Base-by-base conservation (phyloP, 2,113 vertebrate species). In the Chloroceryle aenea region DNA sequence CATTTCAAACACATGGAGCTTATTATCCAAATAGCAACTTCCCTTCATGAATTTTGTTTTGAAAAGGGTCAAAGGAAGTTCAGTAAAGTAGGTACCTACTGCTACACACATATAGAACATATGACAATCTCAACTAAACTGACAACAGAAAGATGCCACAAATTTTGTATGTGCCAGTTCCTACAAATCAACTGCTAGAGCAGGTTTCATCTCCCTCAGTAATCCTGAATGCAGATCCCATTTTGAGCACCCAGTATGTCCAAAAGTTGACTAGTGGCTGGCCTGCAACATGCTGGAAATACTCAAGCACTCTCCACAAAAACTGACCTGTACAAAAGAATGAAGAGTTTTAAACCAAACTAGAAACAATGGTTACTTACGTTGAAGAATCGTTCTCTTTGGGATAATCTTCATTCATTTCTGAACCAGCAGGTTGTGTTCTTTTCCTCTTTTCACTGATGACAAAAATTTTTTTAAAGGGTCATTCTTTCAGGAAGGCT, bases 301-400 rank as follows among this genome's bases (percentile, higher is more conserved):
- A 59, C 6, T 19, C 34, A 40, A 48, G 16, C 20, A 42, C 7
- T 84, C 29, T 52, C 63, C 12, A 90, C n/a, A 43, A 87, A 69
- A 78, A 80, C 1, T 2, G 2, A 29, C 18, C 14, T 63, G 77
- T 59, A 53, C 7, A 62, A 83, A 81, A 2, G 3, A 59, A 76
- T 0, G 2, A 52, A 27, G 68, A 61, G 27, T 58, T 87, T 66
- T 55, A 78, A 69, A 86, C 58, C 12, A 67, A 73, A 42, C 30
- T 11, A 47, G n/a, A 86, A 92, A 58, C 25, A 52, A 47, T 2
- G 15, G 76, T 53, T 94, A 97, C 98, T 98, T 97, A 99, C 99
- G 99, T 99, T 16, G 99, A 99, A 22, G 99, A 99, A 98, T 99
- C 99, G 66, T 99, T 99, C 97, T 99, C 99, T 97, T 99, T 99